A percentile compares a stretch with the other conserved stretches of the same genome.
These are phyloP conservation scores for Enteromius mattozi DNA, from an alignment of 2,797 vertebrate species.

Conservation along the genomic window DNA sequence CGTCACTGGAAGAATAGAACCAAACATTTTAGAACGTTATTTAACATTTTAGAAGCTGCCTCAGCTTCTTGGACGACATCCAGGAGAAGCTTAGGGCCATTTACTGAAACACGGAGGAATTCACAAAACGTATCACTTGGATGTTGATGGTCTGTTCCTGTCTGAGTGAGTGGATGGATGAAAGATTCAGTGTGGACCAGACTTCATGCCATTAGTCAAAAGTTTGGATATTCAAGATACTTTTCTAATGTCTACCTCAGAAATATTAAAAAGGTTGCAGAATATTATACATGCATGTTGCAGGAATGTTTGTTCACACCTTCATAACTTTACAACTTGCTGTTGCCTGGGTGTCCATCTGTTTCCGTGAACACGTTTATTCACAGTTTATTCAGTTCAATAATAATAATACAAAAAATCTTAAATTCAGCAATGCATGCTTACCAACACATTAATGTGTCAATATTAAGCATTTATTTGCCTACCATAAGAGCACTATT, in stretches of 20 bases:
- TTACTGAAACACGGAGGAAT: not conserved
- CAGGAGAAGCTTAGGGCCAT: not conserved
- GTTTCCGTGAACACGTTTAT: not conserved
- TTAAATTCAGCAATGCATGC: not conserved
- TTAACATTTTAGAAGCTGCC: not conserved
- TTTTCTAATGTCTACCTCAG: not conserved
- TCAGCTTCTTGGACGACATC: not conserved
- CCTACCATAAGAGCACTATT: not conserved
- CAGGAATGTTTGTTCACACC: not conserved
- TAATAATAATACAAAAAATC: not conserved
- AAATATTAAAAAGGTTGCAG: not conserved
- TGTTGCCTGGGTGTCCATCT: not conserved
- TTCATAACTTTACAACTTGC: not conserved
- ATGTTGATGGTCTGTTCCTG: not conserved
- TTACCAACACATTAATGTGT: not conserved
- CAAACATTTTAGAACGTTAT: not conserved
- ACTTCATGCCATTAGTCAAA: not conserved
- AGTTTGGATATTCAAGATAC: not conserved
- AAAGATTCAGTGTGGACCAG: slow-evolving; percentile 5
- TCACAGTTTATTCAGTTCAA: not conserved
- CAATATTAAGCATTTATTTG: not conserved
- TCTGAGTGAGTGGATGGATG: not conserved
- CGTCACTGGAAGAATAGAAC: not conserved
- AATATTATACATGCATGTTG: not conserved
- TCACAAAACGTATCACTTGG: not conserved